phyloP scores from a whole-genome alignment of 1,140 invertebrate genomes.

The Gerris buenoi region DNA sequence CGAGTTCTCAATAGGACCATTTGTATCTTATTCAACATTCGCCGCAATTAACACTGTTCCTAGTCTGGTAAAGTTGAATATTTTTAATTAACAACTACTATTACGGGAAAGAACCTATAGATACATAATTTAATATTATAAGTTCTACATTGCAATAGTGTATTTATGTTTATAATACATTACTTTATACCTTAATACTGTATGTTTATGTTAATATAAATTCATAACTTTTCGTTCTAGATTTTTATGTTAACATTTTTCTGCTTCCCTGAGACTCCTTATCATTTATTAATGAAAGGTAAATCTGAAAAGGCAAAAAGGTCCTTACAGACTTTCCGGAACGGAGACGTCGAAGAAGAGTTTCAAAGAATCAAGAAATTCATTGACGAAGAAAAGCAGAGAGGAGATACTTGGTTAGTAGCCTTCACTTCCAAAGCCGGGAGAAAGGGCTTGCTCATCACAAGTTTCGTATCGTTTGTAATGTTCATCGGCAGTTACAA shows the following conservation, averaged over 20 bases:
- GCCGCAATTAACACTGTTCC: constrained; percentile 40
- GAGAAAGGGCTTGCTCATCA: constrained; percentile 18
- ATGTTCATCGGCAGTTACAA: constrained; percentile 19
- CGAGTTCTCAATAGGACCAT: constrained; percentile 59
- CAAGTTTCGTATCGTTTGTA: constrained; percentile 19
- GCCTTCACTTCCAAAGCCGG: constrained; percentile 15
- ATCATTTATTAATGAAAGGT: constrained; percentile 44
- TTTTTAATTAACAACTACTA: too few relatives aligned
- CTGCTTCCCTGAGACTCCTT: constrained; percentile 69
- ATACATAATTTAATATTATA: too few relatives aligned
- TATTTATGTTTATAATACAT: too few relatives aligned
- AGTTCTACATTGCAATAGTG: too few relatives aligned
- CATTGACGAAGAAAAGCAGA: constrained; percentile 18
- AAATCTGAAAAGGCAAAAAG: constrained; percentile 42
- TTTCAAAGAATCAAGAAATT: constrained; percentile 16
- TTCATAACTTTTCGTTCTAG: constrained; percentile 38
- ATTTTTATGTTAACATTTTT: constrained; percentile 49
- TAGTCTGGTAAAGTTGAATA: not conserved
- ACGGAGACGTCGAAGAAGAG: constrained; percentile 14
- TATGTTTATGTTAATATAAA: too few relatives aligned
- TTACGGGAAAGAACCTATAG: too few relatives aligned
- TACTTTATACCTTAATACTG: too few relatives aligned
- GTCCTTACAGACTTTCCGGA: constrained; percentile 47
- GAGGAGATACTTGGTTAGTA: constrained; percentile 15
- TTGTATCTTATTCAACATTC: constrained; percentile 46